A percentile compares a stretch with the other conserved stretches of the same genome.
phyloP scores from a whole-genome alignment of 1,140 invertebrate species.

The Trigoniulus corallinus region DNA sequence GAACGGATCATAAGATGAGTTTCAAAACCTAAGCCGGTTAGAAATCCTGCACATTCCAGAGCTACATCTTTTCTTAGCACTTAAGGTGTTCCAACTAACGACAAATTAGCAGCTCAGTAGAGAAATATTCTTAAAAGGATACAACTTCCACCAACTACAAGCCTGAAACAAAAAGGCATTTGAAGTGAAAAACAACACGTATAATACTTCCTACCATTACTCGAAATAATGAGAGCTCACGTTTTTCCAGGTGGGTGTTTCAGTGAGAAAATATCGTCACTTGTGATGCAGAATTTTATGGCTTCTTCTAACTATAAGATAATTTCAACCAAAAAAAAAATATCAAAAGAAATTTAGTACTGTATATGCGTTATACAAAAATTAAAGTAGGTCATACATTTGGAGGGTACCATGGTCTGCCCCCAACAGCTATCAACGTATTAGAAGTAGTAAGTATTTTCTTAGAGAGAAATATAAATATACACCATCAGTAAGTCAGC shows the following conservation, averaged over 20 bases:
- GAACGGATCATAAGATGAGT: conserved; percentile 82
- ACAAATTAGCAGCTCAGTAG: conserved; percentile 42
- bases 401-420: conserved; percentile 59
- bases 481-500: conserved; percentile 4
- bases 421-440: conserved; percentile 82
- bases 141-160: conserved; percentile 26
- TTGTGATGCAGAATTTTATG: conserved; percentile 75
- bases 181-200: not conserved
- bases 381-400: conserved; percentile 20
- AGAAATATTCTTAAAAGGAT: conserved; percentile 19
- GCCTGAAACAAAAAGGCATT: conserved; percentile 17
- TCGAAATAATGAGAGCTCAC: too few relatives aligned
- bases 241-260: conserved; percentile 79
- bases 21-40: conserved; percentile 72
- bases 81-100: conserved; percentile 54
- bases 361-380: not conserved
- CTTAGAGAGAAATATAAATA: conserved; percentile 17
- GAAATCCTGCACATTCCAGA: conserved; percentile 90
- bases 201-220: not conserved
- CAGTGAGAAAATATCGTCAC: conserved; percentile 93
- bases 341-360: not conserved
- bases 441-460: conserved; percentile 60
- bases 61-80: conserved; percentile 46
- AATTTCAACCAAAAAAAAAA: not conserved
- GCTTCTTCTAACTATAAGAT: conserved; percentile 52